Evolutionary conservation across 2,113 vertebrate genomes (phyloP), one percentile per base, ranked within the genome.

Genomic region (Sapayoa aenigma): DNA sequence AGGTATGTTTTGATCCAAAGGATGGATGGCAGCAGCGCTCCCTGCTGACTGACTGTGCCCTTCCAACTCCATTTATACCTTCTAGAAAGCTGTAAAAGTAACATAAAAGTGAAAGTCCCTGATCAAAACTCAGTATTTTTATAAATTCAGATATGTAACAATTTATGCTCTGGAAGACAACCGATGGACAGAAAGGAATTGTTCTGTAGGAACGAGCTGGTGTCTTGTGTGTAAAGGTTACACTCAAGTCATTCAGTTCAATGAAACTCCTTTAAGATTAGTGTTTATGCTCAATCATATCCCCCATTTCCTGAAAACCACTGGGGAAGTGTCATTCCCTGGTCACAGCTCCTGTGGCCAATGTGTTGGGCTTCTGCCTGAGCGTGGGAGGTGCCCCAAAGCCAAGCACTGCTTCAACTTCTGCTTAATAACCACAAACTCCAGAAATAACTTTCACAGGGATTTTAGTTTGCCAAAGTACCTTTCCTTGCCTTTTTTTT

Each of bases 231-330:
- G 56, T 25, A 3, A 42, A 55, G 41, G 46, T 44, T 11, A 5
- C 7, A 4, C 21, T 50, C 0, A 0, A 30, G 46, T 30, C 27
- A 21, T 44, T 42, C 46, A 9, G 44, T 30, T 39, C 11, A 22
- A 2, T 56, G 37, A 27, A 8, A 35, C 35, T 56, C 1, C 1
- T 60, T 53, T 19, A 19, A 31, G 5, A 10, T 46, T 5, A 1
- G 5, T 50, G 21, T 37, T 69, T 4, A 3, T 55, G 25, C 22
- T 35, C 28, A 67, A 4, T 37, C 35, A 2, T 11, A 11, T 35
- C 49, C 30, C 59, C 47, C 12, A 4, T 31, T 33, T 87, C 62
- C 22, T 22, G 37, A 9, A 8, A 68, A 12, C 17, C 21, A 0
- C 1, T 25, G 53, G 6, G 5, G 58, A 50, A 41, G 39, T 20